phyloP scores from a whole-genome alignment of 1,140 invertebrate genomes.

The Drosophila nigromelanica region DNA sequence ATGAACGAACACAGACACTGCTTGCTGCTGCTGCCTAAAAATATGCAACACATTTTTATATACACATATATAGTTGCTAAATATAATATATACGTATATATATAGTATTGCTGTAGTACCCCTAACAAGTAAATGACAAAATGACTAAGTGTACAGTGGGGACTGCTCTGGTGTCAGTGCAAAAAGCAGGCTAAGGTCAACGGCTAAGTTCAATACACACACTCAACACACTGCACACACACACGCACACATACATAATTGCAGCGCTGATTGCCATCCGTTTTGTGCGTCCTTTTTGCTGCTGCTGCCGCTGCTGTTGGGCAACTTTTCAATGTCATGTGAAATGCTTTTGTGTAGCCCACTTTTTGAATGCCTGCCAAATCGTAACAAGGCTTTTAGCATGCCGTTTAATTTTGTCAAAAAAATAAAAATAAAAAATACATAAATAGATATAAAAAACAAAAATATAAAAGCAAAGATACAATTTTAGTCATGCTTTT shows the following conservation, averaged over 20 bases:
- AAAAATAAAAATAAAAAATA: not conserved
- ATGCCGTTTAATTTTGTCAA: constrained; percentile 5
- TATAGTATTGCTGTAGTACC: constrained; percentile 15
- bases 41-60: constrained; percentile 54
- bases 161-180: not conserved
- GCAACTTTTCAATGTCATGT: constrained; percentile 66
- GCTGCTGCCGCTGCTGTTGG: not conserved
- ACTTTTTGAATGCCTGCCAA: constrained; percentile 72
- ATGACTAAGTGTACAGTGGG: constrained; percentile 48
- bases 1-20: constrained; percentile 43
- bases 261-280: constrained; percentile 74
- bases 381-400: constrained; percentile 41
- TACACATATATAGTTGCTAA: not conserved
- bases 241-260: constrained; percentile 56
- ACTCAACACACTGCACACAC: constrained; percentile 30
- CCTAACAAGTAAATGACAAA: constrained; percentile 58
- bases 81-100: not conserved
- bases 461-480: constrained; percentile 23
- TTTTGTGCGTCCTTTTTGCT: constrained; percentile 42
- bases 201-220: constrained; percentile 67
- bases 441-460: not conserved
- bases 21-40: constrained; percentile 51
- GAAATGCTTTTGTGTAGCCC: constrained; percentile 51
- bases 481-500: constrained; percentile 43
- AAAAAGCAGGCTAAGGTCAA: constrained; percentile 75